phyloP scores from a whole-genome alignment of 2,113 vertebrate genomes.

The Eubucco bourcierii region DNA sequence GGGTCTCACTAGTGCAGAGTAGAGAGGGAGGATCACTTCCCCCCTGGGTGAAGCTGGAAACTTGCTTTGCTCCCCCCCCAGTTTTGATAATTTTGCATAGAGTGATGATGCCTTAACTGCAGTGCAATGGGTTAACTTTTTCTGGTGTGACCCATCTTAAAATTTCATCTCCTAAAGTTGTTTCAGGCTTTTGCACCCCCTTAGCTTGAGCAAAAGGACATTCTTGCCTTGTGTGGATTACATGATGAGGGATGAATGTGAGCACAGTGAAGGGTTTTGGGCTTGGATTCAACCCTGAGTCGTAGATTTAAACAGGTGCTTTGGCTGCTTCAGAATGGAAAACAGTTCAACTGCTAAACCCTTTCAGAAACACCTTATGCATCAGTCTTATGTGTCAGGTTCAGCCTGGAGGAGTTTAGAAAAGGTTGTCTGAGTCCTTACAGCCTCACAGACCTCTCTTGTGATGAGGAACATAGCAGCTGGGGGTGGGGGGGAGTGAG shows the following conservation, averaged over 20 bases:
- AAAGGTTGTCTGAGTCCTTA: not conserved
- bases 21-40: too few species aligned
- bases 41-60: not conserved
- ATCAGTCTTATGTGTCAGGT: not conserved
- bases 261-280: not conserved
- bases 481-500: fast-evolving
- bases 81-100: not conserved
- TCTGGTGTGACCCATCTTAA: not conserved
- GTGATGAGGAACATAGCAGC: fast-evolving
- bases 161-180: not conserved
- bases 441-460: not conserved
- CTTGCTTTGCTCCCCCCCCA: fast-evolving
- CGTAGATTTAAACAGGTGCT: not conserved
- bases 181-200: not conserved
- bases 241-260: not conserved
- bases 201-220: not conserved
- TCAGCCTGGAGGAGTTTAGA: not conserved
- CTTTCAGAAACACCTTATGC: not conserved
- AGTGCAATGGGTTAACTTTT: not conserved
- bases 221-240: not conserved
- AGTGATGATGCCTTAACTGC: not conserved
- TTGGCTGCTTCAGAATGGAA: not conserved
- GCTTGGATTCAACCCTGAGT: not conserved
- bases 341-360: not conserved
- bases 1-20: too few species aligned